Evolutionary conservation across 2,888 invertebrate species (phyloP).

Genomic region (Epistrophe eligans): DNA sequence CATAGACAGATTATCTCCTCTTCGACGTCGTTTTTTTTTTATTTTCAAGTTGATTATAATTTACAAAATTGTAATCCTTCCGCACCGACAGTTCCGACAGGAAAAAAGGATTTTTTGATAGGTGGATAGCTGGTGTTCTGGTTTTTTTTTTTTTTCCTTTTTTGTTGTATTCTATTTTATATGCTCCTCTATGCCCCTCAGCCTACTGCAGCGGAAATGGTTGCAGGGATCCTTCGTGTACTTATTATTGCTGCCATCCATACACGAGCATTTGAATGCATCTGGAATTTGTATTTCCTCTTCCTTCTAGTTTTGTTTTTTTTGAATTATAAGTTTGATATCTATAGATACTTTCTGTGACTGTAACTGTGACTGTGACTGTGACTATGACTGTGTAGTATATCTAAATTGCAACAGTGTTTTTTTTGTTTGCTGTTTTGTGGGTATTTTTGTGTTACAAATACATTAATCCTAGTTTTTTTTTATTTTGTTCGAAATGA

Average conservation of each 20-base stretch:
- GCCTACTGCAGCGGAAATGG: slow-evolving; percentile 73
- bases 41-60: slow-evolving; percentile 64
- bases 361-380: slow-evolving; percentile 14
- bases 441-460: slow-evolving; percentile 47
- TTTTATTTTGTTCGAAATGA: slow-evolving; percentile 3
- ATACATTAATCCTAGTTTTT: slow-evolving; percentile 46
- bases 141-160: not conserved
- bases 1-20: slow-evolving; percentile 53
- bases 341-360: slow-evolving; percentile 29
- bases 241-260: slow-evolving; percentile 71
- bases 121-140: slow-evolving; percentile 21
- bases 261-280: slow-evolving; percentile 72
- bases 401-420: slow-evolving; percentile 30
- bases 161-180: slow-evolving; percentile 10
- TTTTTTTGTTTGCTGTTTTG: slow-evolving; percentile 24
- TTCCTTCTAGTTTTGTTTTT: slow-evolving; percentile 9
- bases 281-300: slow-evolving; percentile 57
- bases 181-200: slow-evolving; percentile 54
- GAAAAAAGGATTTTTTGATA: slow-evolving; percentile 47
- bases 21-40: slow-evolving; percentile 11
- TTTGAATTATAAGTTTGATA: slow-evolving; percentile 26
- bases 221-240: slow-evolving; percentile 71
- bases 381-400: slow-evolving; percentile 24
- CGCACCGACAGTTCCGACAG: slow-evolving; percentile 54
- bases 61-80: slow-evolving; percentile 72